These are phyloP conservation scores for Myotis pilosus DNA, from an alignment of 2,797 vertebrate species.

Conservation along the genomic window DNA sequence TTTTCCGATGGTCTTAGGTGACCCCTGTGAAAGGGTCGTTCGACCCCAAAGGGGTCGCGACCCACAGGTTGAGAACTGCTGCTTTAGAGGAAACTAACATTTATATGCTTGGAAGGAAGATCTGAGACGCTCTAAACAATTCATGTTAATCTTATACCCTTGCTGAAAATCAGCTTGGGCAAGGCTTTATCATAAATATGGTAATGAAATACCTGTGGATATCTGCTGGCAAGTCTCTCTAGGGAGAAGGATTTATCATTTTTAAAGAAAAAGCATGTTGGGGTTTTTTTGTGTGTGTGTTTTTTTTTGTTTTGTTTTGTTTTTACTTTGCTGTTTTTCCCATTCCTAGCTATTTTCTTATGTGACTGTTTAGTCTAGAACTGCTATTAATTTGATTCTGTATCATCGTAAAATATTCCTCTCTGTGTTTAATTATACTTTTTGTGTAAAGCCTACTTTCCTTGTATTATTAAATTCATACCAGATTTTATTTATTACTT, in stretches of 20 bases:
- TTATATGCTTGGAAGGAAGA: not conserved
- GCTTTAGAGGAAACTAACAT: too few species aligned
- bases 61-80: too few species aligned
- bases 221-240: not conserved
- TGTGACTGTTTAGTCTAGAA: not conserved
- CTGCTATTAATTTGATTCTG: not conserved
- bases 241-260: not conserved
- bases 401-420: not conserved
- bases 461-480: not conserved
- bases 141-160: not conserved
- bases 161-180: not conserved
- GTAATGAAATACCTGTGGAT: not conserved
- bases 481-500: not conserved
- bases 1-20: too few species aligned
- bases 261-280: not conserved
- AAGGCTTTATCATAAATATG: not conserved
- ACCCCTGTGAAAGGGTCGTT: too few species aligned
- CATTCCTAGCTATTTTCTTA: not conserved
- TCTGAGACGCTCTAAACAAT: not conserved
- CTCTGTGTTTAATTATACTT: not conserved
- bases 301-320: too few species aligned
- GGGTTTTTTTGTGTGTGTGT: too few species aligned
- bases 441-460: not conserved
- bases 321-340: not conserved
- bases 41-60: too few species aligned